These are phyloP conservation scores for Brachyhypopomus gauderio DNA, from an alignment of 2,113 vertebrate genomes.

Conservation along the genomic window DNA sequence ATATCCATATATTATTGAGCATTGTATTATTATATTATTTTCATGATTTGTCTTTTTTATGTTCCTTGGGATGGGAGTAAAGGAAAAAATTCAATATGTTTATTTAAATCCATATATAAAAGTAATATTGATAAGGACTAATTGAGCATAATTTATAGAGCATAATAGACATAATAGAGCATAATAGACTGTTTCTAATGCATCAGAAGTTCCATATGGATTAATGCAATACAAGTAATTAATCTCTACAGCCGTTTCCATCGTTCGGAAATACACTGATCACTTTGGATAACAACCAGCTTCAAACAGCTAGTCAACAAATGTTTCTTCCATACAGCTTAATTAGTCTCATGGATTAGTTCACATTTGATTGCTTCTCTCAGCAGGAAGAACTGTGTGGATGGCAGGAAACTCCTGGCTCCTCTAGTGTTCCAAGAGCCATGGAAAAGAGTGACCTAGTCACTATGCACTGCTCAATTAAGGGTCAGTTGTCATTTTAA, in stretches of 20 bases:
- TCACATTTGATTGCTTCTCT: conserved; percentile 69
- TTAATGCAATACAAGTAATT: conserved; percentile 11
- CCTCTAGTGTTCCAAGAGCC: conserved; percentile 61
- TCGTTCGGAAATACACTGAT: conserved; percentile 24
- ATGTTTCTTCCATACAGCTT: conserved; percentile 51
- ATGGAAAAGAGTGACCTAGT: conserved; percentile 76
- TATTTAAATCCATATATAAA: too few species aligned
- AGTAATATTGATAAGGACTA: too few species aligned
- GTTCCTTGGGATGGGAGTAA: too few species aligned
- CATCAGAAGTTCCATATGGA: neutral
- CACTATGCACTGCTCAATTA: conserved; percentile 76
- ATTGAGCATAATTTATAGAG: too few species aligned
- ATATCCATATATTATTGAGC: too few species aligned
- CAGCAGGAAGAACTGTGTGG: conserved; percentile 72
- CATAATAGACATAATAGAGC: too few species aligned
- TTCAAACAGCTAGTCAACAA: conserved; percentile 59
- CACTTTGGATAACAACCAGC: conserved; percentile 50
- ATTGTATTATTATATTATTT: too few species aligned
- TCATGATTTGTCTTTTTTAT: too few species aligned
- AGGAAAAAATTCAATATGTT: too few species aligned
- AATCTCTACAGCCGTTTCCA: neutral
- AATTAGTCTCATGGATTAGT: conserved; percentile 56
- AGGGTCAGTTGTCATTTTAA: conserved; percentile 81
- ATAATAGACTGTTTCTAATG: neutral
- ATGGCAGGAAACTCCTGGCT: conserved; percentile 66